Conservation (phyloP, 1,140 invertebrate species). For the Pseudoatta argentina region DNA sequence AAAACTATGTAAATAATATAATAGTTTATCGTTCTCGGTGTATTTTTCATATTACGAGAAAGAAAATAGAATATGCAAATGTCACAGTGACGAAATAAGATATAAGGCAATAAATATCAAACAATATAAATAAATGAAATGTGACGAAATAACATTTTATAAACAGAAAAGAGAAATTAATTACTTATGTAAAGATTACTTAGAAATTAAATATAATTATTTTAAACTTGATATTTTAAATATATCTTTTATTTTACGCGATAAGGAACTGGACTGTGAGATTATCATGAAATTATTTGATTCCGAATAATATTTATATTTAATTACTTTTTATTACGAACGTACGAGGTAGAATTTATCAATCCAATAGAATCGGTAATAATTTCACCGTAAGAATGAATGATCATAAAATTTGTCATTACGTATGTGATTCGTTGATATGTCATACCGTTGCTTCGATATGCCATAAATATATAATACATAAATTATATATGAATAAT, state of each 20-base stretch:
- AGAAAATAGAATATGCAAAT: background rate
- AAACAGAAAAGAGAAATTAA: background rate
- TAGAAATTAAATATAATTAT: background rate
- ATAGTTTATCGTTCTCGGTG: background rate
- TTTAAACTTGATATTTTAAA: background rate
- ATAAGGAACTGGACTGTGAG: background rate
- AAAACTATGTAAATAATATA: background rate
- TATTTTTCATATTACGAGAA: background rate
- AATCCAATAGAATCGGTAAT: background rate
- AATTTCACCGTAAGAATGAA: background rate
- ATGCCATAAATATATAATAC: background rate
- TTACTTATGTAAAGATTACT: background rate
- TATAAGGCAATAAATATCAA: background rate
- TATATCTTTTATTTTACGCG: background rate
- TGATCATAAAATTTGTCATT: background rate
- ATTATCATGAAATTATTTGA: conserved; percentile 13
- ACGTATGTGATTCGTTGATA: background rate
- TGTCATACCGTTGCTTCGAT: background rate
- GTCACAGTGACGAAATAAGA: background rate
- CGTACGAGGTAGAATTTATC: background rate
- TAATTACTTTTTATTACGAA: background rate
- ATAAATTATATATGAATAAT: background rate
- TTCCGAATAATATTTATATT: background rate
- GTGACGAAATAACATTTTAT: background rate
- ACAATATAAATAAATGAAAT: background rate